Evolutionary conservation across 2,888 invertebrate species (phyloP), one percentile per base, ranked within the genome.

Genomic region (Sussaba pulchella): DNA sequence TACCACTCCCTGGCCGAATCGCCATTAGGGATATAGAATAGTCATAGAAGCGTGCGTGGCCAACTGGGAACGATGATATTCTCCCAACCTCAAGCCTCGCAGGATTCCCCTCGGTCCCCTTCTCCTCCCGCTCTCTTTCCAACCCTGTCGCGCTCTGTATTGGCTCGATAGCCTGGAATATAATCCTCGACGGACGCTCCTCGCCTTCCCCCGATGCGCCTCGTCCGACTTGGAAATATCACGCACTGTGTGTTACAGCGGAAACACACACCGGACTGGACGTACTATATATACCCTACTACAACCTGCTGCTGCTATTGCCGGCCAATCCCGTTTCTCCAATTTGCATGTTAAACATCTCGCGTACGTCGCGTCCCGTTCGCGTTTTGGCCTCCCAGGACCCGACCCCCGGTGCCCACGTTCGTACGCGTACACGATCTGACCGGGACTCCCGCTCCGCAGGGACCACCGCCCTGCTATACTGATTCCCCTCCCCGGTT

Each of bases 281-380:
- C 82, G 78, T 73, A 57, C 52, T 66, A 72, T 78, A 81, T 76
- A 79, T 6, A 31, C 31, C 2, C 31, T 72, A 78, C 67, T 78
- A 78, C 73, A 74, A 78, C 78, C 69, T 64, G 66, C 72, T 78
- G 83, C 81, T 83, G 75, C 54, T 31, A 74, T 77, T 85, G 84
- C 85, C 84, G 84, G 85, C 87, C 88, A 88, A 90, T 90, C 87
- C 88, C 88, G 88, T 90, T 91, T 89, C 88, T 85, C 87, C 88
- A 91, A 90, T 91, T 91, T 91, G 88, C 91, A 90, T 91, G 89
- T 88, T 90, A 91, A 90, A 90, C 89, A 88, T 87, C 77, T 59
- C 77, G 71, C 81, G 77, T 73, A 41, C 72, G 78, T 59, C 64
- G 50, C 69, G 74, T 69, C 70, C 72, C 78, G 72, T 82, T 66